These are phyloP conservation scores for Ophonus ardosiacus DNA, from an alignment of 2,888 invertebrate genomes.

Conservation along the genomic window DNA sequence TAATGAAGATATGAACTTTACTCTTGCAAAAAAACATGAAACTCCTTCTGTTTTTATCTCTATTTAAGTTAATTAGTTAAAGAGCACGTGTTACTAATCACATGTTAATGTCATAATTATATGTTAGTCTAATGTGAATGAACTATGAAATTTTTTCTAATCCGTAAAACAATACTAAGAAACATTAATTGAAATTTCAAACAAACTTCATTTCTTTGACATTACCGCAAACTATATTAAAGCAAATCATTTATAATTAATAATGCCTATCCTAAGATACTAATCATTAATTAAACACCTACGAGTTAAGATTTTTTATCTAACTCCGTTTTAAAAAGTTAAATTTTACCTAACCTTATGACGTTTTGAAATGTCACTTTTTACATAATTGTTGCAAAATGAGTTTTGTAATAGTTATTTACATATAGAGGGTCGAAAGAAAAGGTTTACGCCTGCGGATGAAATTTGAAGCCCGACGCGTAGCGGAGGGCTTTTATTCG, in stretches of 20 bases:
- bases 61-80: not conserved
- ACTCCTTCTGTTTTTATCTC: not conserved
- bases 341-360: too few relatives aligned
- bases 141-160: not conserved
- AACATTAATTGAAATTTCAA: not conserved
- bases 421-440: too few relatives aligned
- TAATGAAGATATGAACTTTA: not conserved
- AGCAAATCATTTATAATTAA: not conserved
- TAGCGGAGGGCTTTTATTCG: too few relatives aligned
- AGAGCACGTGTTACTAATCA: not conserved
- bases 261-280: too few relatives aligned
- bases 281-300: too few relatives aligned
- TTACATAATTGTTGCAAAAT: too few relatives aligned
- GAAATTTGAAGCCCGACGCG: too few relatives aligned
- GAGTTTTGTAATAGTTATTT: too few relatives aligned
- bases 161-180: not conserved
- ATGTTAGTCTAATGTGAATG: not conserved
- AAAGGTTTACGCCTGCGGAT: too few relatives aligned
- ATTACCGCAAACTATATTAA: not conserved
- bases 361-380: too few relatives aligned
- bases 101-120: not conserved
- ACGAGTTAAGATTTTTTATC: too few relatives aligned
- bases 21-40: not conserved
- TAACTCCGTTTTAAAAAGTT: too few relatives aligned
- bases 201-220: not conserved